A percentile compares a stretch with the other conserved stretches of the same genome.
phyloP scores from a whole-genome alignment of 2,113 vertebrate species.

The Dasyurus viverrinus region DNA sequence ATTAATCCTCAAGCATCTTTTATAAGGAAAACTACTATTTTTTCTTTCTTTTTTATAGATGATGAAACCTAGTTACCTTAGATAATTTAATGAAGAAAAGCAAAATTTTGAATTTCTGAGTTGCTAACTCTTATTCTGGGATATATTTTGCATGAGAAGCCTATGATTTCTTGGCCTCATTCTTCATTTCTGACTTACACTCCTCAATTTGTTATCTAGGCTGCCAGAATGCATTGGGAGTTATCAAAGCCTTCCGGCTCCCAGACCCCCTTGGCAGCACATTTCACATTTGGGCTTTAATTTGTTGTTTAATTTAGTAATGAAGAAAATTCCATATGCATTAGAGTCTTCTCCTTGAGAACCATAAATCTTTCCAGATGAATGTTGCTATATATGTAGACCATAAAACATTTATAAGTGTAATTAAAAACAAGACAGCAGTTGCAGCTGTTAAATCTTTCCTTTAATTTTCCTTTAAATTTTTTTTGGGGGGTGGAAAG shows the following conservation, averaged over 20 bases:
- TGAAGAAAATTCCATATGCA: constrained; percentile 65
- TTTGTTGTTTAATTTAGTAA: constrained; percentile 72
- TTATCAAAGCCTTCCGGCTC: constrained; percentile 42
- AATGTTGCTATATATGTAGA: constrained; percentile 69
- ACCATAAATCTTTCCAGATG: constrained; percentile 54
- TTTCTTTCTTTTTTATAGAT: constrained; percentile 21
- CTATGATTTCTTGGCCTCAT: constrained; percentile 26
- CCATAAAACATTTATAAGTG: constrained; percentile 61
- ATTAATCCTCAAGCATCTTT: constrained; percentile 27
- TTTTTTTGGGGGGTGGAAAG: neutral
- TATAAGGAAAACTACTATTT: constrained; percentile 5
- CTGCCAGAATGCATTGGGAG: constrained; percentile 36
- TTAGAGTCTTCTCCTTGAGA: constrained; percentile 66
- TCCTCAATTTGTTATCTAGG: constrained; percentile 32
- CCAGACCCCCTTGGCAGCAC: constrained; percentile 50
- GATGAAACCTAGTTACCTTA: constrained; percentile 13
- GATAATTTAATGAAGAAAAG: constrained; percentile 14
- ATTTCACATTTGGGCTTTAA: constrained; percentile 54
- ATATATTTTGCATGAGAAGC: constrained; percentile 36
- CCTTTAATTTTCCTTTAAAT: constrained; percentile 16
- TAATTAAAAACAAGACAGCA: constrained; percentile 67
- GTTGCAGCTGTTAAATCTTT: constrained; percentile 63
- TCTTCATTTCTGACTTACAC: constrained; percentile 48
- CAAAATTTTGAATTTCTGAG: constrained; percentile 26
- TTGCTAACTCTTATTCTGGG: constrained; percentile 24